phyloP scores from a whole-genome alignment of 2,888 invertebrate species.

The Rhagium mordax region DNA sequence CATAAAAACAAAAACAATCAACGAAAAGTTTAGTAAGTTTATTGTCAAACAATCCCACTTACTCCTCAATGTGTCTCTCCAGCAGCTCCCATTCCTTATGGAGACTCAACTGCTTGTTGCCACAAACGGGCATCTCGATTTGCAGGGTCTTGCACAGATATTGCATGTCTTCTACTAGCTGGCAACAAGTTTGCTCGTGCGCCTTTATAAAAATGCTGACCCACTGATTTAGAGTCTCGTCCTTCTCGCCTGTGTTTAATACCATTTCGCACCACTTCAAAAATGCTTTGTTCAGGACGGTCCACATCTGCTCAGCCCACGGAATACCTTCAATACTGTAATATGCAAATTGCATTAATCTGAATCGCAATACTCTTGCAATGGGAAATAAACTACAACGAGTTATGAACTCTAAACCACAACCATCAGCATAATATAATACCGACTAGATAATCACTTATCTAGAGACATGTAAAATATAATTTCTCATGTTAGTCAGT shows the following conservation, averaged over 20 bases:
- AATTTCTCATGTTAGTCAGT: no score
- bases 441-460: no score
- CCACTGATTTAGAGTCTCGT: constrained; percentile 28
- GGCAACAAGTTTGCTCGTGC: constrained; percentile 41
- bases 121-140: constrained; percentile 56
- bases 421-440: no score
- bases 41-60: constrained; percentile 28
- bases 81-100: constrained; percentile 54
- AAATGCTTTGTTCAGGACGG: constrained; percentile 26
- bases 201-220: constrained; percentile 19
- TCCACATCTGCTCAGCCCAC: constrained; percentile 37
- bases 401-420: no score
- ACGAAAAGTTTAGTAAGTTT: no score
- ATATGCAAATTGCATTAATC: no score
- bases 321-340: constrained; percentile 35
- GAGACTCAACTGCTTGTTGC: constrained; percentile 54
- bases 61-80: constrained; percentile 54
- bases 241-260: constrained; percentile 34
- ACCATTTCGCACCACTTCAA: constrained; percentile 36
- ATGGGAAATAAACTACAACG: no score
- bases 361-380: no score
- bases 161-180: constrained; percentile 70
- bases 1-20: background rate
- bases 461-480: no score
- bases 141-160: constrained; percentile 54